These are phyloP conservation scores for Pseudocheirus occidentalis DNA, from an alignment of 2,797 vertebrate species.

Conservation along the genomic window DNA sequence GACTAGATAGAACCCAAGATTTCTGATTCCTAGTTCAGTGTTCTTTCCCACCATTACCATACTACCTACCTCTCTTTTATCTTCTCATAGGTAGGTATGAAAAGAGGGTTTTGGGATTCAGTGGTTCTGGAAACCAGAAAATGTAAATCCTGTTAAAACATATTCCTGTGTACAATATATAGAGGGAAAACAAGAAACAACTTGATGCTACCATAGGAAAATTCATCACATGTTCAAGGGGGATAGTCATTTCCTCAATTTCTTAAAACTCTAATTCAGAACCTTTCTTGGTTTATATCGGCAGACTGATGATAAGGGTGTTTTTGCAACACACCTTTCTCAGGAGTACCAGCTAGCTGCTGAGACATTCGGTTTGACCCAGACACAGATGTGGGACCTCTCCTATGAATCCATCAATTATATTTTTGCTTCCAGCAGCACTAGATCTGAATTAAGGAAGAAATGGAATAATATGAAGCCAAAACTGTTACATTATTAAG, in stretches of 20 bases:
- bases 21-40: neutral
- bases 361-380: constrained; percentile 90
- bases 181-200: neutral
- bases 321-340: constrained; percentile 95
- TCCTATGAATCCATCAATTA: constrained; percentile 92
- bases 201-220: neutral
- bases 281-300: constrained; percentile 66
- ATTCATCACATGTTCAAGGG: neutral
- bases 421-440: constrained; percentile 88
- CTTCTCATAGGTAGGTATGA: neutral
- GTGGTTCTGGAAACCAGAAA: neutral
- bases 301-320: constrained; percentile 97
- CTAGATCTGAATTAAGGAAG: constrained; percentile 89
- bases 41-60: too few relatives aligned
- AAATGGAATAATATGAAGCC: constrained; percentile 89
- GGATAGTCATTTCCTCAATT: constrained; percentile 18
- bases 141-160: neutral
- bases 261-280: constrained; percentile 23
- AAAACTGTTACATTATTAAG: constrained; percentile 76
- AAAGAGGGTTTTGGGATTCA: neutral
- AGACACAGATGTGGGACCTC: constrained; percentile 91
- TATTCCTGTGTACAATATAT: neutral
- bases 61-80: too few relatives aligned
- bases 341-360: constrained; percentile 94
- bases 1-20: too few relatives aligned